phyloP scores from a whole-genome alignment of 2,113 vertebrate species.

The Nipponia nippon region DNA sequence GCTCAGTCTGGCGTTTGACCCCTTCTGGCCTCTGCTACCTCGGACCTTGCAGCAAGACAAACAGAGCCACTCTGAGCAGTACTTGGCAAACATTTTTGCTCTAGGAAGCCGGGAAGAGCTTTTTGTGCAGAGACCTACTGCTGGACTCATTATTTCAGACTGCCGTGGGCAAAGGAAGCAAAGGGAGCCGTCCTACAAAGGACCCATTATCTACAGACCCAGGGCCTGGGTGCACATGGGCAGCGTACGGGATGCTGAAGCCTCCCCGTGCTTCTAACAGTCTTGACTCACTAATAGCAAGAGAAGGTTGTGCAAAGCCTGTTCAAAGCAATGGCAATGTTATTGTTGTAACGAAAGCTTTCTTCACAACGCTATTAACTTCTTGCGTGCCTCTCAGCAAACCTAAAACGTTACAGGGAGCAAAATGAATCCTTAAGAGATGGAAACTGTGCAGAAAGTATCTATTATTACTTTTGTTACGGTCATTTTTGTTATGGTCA shows the following conservation, averaged over 20 bases:
- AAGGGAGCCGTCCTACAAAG: not conserved
- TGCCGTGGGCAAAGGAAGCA: not conserved
- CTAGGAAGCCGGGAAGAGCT: not conserved
- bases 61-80: not conserved
- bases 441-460: not conserved
- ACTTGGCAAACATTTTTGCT: slow-evolving; percentile 20
- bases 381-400: not conserved
- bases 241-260: not conserved
- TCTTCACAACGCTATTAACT: not conserved
- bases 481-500: not conserved
- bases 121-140: not conserved
- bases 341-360: not conserved
- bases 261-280: not conserved
- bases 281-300: not conserved
- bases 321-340: not conserved
- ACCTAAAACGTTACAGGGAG: not conserved
- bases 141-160: not conserved
- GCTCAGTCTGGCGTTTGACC: slow-evolving; percentile 5
- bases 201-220: not conserved
- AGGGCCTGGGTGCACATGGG: not conserved
- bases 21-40: not conserved
- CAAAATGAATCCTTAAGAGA: not conserved
- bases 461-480: not conserved
- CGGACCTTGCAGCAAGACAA: not conserved
- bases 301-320: not conserved